Percentiles rank a stretch among this genome's conserved stretches.
phyloP scores from a whole-genome alignment of 2,888 invertebrate species.

The Himalopsyche kuldschensis region DNA sequence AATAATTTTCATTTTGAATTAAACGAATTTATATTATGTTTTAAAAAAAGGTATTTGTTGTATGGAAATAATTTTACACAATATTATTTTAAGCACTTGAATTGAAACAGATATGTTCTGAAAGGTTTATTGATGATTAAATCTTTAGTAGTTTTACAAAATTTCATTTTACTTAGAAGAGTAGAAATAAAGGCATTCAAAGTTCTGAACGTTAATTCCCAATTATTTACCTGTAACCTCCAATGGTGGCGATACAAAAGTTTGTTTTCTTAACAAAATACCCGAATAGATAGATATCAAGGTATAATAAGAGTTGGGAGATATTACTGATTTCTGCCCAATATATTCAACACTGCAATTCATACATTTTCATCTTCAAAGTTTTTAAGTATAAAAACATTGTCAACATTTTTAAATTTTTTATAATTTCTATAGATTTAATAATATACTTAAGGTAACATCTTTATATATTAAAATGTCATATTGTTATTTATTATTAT shows the following conservation, averaged over 20 bases:
- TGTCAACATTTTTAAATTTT: conserved; percentile 38
- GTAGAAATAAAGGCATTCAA: conserved; percentile 20
- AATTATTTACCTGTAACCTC: conserved; percentile 8
- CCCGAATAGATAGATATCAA: neutral
- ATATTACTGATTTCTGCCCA: neutral
- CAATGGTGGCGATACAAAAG: neutral
- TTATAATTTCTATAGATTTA: conserved; percentile 36
- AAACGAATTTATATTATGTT: too few relatives aligned
- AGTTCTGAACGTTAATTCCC: conserved; percentile 16
- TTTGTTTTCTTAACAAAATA: neutral
- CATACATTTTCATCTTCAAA: conserved; percentile 25
- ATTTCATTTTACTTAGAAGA: conserved; percentile 2
- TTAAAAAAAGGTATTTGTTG: too few relatives aligned
- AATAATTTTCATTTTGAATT: too few relatives aligned
- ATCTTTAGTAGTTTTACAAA: neutral
- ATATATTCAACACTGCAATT: neutral
- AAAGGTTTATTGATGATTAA: neutral
- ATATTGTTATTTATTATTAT: conserved; percentile 20
- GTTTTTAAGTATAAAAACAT: conserved; percentile 40
- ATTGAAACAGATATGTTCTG: neutral
- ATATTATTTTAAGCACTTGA: neutral
- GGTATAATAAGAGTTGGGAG: neutral
- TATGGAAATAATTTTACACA: neutral
- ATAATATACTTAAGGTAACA: conserved; percentile 37
- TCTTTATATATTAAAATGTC: conserved; percentile 27